Evolutionary conservation across 2,113 vertebrate genomes (phyloP), one percentile per base, ranked within the genome.

Genomic region (Neogale vison): DNA sequence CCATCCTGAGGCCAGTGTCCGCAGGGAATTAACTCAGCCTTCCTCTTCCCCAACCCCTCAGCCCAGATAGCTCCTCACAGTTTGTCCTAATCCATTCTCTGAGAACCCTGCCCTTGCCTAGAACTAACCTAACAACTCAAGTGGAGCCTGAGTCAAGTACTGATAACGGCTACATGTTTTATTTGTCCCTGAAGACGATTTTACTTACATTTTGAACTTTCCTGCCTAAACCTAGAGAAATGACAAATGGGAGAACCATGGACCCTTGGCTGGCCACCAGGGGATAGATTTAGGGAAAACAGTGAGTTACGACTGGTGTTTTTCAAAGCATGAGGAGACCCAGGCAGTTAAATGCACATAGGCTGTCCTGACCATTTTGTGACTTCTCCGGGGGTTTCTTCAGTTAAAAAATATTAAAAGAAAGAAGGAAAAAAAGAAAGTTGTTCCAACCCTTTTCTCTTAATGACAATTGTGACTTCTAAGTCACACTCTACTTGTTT

Each of bases 151-250:
- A 95, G 74, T 47, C 79, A 80, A 90, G 69, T 84, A 90, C 52
- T 84, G 20, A 88, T 88, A 52, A 88, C 61, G 52, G 74, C 79
- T 69, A 52, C 50, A 34, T 50, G 17, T 39, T 69, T 93, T 82
- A 76, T 82, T 88, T 34, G 21, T 72, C 52, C 67, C 72, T 67
- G 76, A 91, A 93, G 89, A 94, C 17, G 67, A 20, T 91, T 95
- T 74, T 80, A 79, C 36, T 96, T 96, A 72, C 45, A 50, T 57
- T 86, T 96, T 83, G 72, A 72, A 77, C 61, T 83, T 95, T 42
- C 55, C 47, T 50, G 20, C 83, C 95, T 89, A 79, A n/a, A 89
- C 50, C 39, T 74, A 31, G 42, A 84, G 72, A 42, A 63, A 91
- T 21, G 55, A 50, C 72, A 65, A 80, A 85, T 10, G 26, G 61